Evolutionary conservation across 2,888 invertebrate species (phyloP), one percentile per base, ranked within the genome.

Genomic region (Dugesia japonica): DNA sequence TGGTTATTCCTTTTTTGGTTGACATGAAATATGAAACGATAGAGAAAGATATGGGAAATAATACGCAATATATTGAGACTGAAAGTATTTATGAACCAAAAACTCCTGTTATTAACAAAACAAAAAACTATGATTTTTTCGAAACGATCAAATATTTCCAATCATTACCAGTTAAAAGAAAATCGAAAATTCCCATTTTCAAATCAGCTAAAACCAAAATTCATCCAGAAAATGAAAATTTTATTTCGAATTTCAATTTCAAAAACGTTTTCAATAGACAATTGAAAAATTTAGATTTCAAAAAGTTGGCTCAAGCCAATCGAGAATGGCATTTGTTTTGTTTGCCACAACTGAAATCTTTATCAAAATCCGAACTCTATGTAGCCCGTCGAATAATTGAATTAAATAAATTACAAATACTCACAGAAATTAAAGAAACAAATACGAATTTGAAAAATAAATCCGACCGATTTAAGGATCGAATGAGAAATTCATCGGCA

Each of bases 181-280:
- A 56, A 56, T 56, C 56, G n/a, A 56, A 56, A 56, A 56, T 56
- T 56, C 56, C 56, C 7, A 56, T 56, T 56, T 56, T 56, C 4
- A 56, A 56, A n/a, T n/a, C 23, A 4, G 56, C 1, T 9, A 56
- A 56, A 56, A 1, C 20, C 17, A 56, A 56, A 56, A 56, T 56
- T 23, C 4, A 56, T 13, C 56, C 56, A 23, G 56, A 20, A n/a
- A 4, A 56, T 20, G 4, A 4, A 7, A 7, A 23, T 4, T n/a
- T 56, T 56, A 20, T 9, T 56, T 56, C 56, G 9, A 23, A 56
- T 13, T 56, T 56, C n/a, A n/a, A 56, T 56, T 56, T 56, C n/a
- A 56, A 56, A 56, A 56, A 56, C n/a, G 23, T 56, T 56, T 56
- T 56, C n/a, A 56, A n/a, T n/a, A 56, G 56, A n/a, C 56, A 56